phyloP scores from a whole-genome alignment of 1,140 invertebrate species.

The Steinernema khuongi region DNA sequence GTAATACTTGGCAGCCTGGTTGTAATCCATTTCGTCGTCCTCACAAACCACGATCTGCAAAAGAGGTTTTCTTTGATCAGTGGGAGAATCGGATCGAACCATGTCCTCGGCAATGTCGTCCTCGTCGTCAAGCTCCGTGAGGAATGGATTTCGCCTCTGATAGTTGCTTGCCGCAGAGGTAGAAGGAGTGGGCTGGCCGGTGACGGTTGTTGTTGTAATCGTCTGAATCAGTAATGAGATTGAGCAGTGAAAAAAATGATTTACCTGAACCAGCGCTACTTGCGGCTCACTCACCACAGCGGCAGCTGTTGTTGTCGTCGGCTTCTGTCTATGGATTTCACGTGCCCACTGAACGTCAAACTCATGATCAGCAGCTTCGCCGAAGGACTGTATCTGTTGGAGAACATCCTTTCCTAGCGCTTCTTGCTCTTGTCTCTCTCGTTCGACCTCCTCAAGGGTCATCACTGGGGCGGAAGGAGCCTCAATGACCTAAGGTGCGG shows the following conservation, averaged over 20 bases:
- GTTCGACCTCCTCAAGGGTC: constrained; percentile 42
- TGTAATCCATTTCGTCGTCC: constrained; percentile 42
- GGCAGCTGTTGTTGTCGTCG: not conserved
- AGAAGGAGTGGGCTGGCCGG: not conserved
- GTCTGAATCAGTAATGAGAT: not conserved
- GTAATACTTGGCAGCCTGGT: constrained; percentile 46
- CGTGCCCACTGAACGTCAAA: constrained; percentile 59
- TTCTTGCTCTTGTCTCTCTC: constrained; percentile 42
- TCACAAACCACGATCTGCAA: constrained; percentile 51
- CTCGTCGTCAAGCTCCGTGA: constrained; percentile 47
- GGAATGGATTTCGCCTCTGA: constrained; percentile 46
- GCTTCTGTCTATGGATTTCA: not conserved
- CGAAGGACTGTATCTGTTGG: constrained; percentile 58
- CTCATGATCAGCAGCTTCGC: constrained; percentile 57
- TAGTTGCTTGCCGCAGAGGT: not conserved
- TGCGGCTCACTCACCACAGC: not conserved
- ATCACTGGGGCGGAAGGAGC: constrained; percentile 47
- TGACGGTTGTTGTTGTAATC: constrained; percentile 20
- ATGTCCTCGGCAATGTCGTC: constrained; percentile 32
- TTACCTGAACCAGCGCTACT: no score
- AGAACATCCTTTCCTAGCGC: constrained; percentile 45
- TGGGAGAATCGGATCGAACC: constrained; percentile 4
- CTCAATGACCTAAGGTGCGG: constrained; percentile 39
- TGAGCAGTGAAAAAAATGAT: no score
- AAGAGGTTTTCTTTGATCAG: constrained; percentile 19